A percentile compares a stretch with the other conserved stretches of the same genome.
Conservation (phyloP, 2,797 vertebrate genomes). For the Hippoglossus hippoglossus region DNA sequence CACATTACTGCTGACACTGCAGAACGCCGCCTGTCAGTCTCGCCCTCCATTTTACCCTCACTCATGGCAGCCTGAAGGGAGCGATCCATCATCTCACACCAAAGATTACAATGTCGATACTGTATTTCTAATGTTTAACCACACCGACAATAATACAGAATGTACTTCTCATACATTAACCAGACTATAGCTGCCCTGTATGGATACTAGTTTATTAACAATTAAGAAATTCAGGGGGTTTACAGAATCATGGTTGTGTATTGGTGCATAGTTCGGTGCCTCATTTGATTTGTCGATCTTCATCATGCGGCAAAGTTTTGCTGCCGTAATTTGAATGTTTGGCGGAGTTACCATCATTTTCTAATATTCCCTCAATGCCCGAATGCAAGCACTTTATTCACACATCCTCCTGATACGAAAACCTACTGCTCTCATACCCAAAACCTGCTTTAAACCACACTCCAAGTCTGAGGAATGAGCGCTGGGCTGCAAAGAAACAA, state of each 20-base stretch:
- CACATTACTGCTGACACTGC: not conserved
- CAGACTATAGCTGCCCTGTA: too few relatives aligned
- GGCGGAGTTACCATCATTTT: too few relatives aligned
- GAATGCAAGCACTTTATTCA: not conserved
- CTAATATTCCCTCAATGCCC: not conserved
- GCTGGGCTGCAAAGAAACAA: not conserved
- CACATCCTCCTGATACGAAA: constrained; percentile 14
- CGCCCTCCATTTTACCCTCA: not conserved
- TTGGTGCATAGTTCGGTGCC: too few relatives aligned
- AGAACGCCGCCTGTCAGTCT: not conserved
- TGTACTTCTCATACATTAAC: not conserved
- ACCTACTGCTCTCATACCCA: constrained; percentile 9
- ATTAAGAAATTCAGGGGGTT: too few relatives aligned
- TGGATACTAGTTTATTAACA: too few relatives aligned
- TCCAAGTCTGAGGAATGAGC: not conserved
- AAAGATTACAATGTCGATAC: not conserved
- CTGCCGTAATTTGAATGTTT: too few relatives aligned
- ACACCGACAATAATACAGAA: not conserved
- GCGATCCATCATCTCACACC: not conserved
- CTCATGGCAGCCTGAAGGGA: not conserved
- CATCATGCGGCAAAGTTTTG: too few relatives aligned
- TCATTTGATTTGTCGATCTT: too few relatives aligned
- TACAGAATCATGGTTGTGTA: too few relatives aligned
- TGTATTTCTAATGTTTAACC: not conserved
- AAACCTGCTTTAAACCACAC: constrained; percentile 28